Percentiles rank a stretch among this genome's conserved stretches.
Evolutionary conservation across 2,888 invertebrate genomes (phyloP).

Genomic region (Drosophila nr. medialis): DNA sequence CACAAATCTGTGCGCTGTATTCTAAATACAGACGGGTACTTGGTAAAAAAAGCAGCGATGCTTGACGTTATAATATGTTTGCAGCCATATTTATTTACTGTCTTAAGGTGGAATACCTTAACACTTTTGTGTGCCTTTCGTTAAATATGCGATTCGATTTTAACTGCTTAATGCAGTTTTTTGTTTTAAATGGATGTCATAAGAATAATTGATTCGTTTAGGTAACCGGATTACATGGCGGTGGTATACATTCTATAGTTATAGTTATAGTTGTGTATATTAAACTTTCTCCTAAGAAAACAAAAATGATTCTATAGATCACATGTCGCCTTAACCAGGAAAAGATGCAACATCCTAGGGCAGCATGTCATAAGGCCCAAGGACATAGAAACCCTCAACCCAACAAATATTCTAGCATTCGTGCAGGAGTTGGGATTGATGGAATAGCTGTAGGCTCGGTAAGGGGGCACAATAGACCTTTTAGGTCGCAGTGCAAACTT

Average conservation of each 20-base stretch:
- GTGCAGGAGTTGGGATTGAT: no score
- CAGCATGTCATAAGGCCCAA: no score
- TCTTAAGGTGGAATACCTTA: constrained; percentile 7
- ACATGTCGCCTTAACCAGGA: no score
- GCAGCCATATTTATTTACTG: constrained; percentile 18
- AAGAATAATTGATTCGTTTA: background rate
- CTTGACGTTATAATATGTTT: constrained; percentile 32
- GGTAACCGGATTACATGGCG: background rate
- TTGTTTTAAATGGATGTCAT: background rate
- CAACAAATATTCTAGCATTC: no score
- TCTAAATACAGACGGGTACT: background rate
- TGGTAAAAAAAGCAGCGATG: constrained; percentile 27
- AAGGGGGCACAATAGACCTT: no score
- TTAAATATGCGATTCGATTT: background rate
- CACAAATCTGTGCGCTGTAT: background rate
- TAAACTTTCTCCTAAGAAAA: background rate
- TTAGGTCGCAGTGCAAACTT: no score
- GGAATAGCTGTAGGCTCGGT: no score
- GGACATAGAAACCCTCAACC: no score
- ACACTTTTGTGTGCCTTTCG: background rate
- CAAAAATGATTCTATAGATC: background rate
- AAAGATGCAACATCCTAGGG: no score
- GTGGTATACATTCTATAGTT: background rate
- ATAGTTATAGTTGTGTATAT: background rate
- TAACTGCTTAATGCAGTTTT: background rate